Evolutionary conservation across 2,888 invertebrate genomes (phyloP).

Genomic region (Scaptomyza polygonia): DNA sequence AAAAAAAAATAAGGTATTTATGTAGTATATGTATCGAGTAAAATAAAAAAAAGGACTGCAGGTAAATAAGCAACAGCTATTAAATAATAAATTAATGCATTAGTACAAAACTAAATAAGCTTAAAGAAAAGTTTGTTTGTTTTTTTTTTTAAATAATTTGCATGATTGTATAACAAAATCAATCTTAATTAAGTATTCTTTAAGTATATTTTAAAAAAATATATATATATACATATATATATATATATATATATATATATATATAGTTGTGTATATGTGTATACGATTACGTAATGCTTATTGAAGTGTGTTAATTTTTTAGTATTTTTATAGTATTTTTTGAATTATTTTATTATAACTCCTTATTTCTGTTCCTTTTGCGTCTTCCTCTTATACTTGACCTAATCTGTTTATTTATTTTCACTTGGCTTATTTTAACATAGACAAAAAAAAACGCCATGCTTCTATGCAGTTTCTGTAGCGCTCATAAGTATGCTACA

Average conservation of each 20-base stretch:
- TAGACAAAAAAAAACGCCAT: slow-evolving; percentile 13
- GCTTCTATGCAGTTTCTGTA: not conserved
- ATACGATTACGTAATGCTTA: slow-evolving; percentile 41
- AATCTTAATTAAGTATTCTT: slow-evolving; percentile 33
- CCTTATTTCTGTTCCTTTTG: slow-evolving; percentile 1
- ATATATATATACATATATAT: slow-evolving; percentile 11
- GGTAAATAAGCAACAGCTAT: slow-evolving; percentile 49
- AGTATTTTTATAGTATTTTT: slow-evolving; percentile 23
- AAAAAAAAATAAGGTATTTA: slow-evolving; percentile 27
- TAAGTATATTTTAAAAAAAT: slow-evolving; percentile 38
- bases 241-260: slow-evolving; percentile 5
- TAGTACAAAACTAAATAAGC: slow-evolving; percentile 70
- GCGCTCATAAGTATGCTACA: slow-evolving; percentile 42
- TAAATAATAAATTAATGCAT: slow-evolving; percentile 70
- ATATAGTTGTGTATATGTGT: slow-evolving; percentile 4
- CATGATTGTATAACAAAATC: slow-evolving; percentile 50
- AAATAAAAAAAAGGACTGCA: slow-evolving; percentile 12
- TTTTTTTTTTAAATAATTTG: slow-evolving; percentile 48
- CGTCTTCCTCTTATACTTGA: slow-evolving; percentile 7
- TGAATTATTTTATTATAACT: slow-evolving; percentile 38
- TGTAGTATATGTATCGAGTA: slow-evolving; percentile 14
- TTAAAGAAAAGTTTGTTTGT: slow-evolving; percentile 35
- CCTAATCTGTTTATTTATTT: slow-evolving; percentile 1
- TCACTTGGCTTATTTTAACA: slow-evolving; percentile 12
- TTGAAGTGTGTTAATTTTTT: slow-evolving; percentile 34